Evolutionary conservation across 2,113 vertebrate species (phyloP).

Genomic region (Syngnathus scovelli): DNA sequence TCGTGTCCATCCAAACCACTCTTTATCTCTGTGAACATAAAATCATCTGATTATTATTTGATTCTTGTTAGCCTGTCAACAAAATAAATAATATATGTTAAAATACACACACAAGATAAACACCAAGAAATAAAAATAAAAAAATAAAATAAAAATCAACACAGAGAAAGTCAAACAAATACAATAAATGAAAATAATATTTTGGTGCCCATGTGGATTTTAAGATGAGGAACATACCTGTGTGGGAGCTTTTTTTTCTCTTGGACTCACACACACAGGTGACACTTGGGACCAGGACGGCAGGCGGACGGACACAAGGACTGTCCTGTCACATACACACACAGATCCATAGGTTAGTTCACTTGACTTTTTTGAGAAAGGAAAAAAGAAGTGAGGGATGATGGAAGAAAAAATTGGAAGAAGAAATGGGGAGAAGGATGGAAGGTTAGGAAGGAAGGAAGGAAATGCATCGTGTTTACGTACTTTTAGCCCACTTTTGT

Average conservation of each 20-base stretch:
- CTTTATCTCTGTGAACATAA: not conserved
- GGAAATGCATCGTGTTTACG: too few relatives aligned
- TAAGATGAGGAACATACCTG: slow-evolving; percentile 22
- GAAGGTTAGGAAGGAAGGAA: not conserved
- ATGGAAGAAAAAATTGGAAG: not conserved
- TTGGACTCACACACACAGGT: slow-evolving; percentile 21
- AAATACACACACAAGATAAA: not conserved
- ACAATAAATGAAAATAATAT: too few relatives aligned
- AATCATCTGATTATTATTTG: too few relatives aligned
- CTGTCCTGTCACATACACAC: not conserved
- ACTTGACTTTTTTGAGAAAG: not conserved
- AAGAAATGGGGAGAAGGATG: not conserved
- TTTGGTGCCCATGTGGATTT: slow-evolving; percentile 1
- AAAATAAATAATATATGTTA: not conserved
- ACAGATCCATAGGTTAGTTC: not conserved
- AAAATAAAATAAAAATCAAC: too few relatives aligned
- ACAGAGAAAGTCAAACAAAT: not conserved
- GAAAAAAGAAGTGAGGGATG: too few relatives aligned
- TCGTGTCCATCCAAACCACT: not conserved
- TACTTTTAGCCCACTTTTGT: not conserved
- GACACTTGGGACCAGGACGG: slow-evolving; percentile 26
- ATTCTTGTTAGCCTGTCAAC: too few relatives aligned
- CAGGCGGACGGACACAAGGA: too few relatives aligned
- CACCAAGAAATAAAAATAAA: rapidly evolving
- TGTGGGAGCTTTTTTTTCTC: slow-evolving; percentile 27